phyloP scores from a whole-genome alignment of 2,888 invertebrate genomes.

The Amiota minor region DNA sequence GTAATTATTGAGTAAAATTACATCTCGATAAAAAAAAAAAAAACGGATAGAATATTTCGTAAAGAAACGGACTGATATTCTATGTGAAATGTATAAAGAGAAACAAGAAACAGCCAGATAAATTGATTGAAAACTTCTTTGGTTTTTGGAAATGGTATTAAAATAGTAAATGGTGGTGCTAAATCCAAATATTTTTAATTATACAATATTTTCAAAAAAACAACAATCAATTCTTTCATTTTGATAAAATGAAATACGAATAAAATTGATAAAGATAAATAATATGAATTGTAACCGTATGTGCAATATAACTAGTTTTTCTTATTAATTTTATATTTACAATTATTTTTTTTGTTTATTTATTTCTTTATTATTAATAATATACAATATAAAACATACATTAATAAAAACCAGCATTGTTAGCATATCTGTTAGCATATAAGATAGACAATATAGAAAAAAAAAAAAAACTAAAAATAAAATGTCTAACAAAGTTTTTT shows the following conservation, averaged over 20 bases:
- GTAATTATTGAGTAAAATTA: no score
- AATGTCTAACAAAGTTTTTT: conserved; percentile 36
- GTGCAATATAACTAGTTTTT: conserved; percentile 74
- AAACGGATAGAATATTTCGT: no score
- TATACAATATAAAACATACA: conserved; percentile 30
- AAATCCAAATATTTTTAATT: conserved; percentile 71
- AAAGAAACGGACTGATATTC: no score
- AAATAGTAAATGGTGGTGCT: conserved; percentile 67
- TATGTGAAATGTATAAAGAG: no score
- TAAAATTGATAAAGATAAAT: conserved; percentile 27
- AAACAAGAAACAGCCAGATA: no score
- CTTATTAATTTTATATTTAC: conserved; percentile 50
- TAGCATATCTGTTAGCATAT: conserved; percentile 62
- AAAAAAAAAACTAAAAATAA: conserved; percentile 32
- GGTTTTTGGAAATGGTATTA: conserved; percentile 59
- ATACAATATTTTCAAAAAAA: conserved; percentile 35
- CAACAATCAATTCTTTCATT: conserved; percentile 20
- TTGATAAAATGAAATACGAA: background rate
- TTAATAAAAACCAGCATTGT: conserved; percentile 36
- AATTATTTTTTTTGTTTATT: conserved; percentile 38
- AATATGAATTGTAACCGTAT: conserved; percentile 65
- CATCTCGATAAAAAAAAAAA: no score
- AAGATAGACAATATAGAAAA: conserved; percentile 46
- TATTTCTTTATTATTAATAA: background rate
- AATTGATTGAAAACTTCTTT: conserved; percentile 22